Evolutionary conservation across 2,888 invertebrate species (phyloP), one percentile per base, ranked within the genome.

Genomic region (Caenorhabditis japonica): DNA sequence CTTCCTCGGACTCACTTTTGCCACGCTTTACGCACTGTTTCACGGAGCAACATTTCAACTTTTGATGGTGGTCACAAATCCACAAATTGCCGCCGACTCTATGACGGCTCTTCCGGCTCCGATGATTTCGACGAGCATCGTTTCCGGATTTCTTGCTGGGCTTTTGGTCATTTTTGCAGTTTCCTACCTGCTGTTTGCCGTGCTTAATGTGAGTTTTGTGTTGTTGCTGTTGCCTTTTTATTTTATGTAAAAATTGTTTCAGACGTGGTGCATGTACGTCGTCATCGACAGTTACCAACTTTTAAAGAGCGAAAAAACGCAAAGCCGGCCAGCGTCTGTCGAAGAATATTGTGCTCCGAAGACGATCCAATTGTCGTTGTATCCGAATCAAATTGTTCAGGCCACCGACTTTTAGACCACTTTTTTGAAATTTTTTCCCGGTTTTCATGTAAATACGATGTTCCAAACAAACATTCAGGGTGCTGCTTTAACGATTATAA

Each of bases 221-320:
- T 39, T n/a, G 39, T 8, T 15, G 13, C 4, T 8, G 4, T 15
- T 23, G 4, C 4, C 8, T 23, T 12, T 46, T 46, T 21, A 4
- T 46, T 46, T 46, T 46, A 13, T 34, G 15, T 19, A 39, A 39
- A 30, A 30, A 30, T 30, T 30, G 30, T 58, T 72, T 19, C 68
- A 74, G 74, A 56, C 59, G 12, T 74, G 74, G 74, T 74, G 68
- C 36, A 51, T 74, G 39, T 53, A 53, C 38, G 62, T 74, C 7
- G 59, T 74, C 36, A 58, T 69, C 47, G 74, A 74, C 52, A 64
- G 68, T 21, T 74, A 69, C 39, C 61, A 53, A 41, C 53, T 58
- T 12, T 23, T 69, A 15, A 47, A 51, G 15, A 41, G 36, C 13
- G 46, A 68, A 30, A 58, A 59, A 25, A 25, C 7, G 4, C 53